phyloP scores from a whole-genome alignment of 2,888 invertebrate species.

The Hirtodrosophila cameraria region DNA sequence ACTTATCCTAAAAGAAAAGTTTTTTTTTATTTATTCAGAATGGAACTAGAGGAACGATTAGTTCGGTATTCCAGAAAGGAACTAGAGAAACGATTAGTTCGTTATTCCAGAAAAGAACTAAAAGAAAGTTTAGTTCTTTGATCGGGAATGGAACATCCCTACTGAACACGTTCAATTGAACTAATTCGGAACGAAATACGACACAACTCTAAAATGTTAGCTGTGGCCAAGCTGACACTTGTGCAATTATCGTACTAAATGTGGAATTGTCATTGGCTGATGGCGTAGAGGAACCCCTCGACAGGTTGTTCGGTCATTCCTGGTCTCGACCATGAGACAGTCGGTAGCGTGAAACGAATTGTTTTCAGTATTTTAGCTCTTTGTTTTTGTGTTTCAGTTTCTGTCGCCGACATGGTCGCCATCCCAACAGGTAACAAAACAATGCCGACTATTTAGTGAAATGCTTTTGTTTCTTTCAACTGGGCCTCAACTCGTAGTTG shows the following conservation, averaged over 20 bases:
- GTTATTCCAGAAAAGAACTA: too few species aligned
- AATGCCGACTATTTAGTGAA: slow-evolving; percentile 73
- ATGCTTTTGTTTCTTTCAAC: slow-evolving; percentile 64
- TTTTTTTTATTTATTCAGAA: too few species aligned
- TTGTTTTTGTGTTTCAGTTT: slow-evolving; percentile 3
- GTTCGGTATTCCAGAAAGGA: too few species aligned
- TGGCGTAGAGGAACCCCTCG: slow-evolving; percentile 39
- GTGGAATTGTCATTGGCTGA: slow-evolving; percentile 43
- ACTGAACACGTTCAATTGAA: too few species aligned
- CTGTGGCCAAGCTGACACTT: slow-evolving; percentile 66
- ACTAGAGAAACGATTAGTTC: too few species aligned
- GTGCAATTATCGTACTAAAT: slow-evolving; percentile 63
- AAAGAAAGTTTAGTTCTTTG: too few species aligned
- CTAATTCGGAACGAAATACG: too few species aligned
- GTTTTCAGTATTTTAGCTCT: slow-evolving; percentile 22
- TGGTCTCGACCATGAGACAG: slow-evolving; percentile 33
- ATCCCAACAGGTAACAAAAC: slow-evolving; percentile 59
- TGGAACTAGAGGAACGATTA: too few species aligned
- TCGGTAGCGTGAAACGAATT: slow-evolving; percentile 56
- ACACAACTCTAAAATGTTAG: too few species aligned
- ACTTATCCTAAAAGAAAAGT: too few species aligned
- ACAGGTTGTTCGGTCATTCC: slow-evolving; percentile 39
- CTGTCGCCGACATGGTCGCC: slow-evolving; percentile 45
- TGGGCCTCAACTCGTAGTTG: slow-evolving; percentile 25
- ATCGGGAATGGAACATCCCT: too few species aligned